Evolutionary conservation across 2,888 invertebrate species (phyloP).

Genomic region (Rhodophaea formosa): DNA sequence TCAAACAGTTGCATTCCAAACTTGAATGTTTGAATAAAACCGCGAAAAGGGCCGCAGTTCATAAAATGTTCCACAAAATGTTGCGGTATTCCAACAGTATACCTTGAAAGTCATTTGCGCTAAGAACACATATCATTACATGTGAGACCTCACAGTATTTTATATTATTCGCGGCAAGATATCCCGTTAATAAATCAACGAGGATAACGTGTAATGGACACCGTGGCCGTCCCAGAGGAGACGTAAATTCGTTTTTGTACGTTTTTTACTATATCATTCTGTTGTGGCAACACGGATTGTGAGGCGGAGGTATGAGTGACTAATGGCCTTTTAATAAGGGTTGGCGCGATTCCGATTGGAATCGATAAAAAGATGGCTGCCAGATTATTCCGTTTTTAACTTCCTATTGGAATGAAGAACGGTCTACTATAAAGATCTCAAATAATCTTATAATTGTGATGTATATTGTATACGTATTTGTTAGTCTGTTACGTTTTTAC

Average conservation of each 20-base stretch:
- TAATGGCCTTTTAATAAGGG: slow-evolving; percentile 49
- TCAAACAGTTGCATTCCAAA: not conserved
- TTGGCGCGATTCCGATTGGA: slow-evolving; percentile 1
- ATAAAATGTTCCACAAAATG: not conserved
- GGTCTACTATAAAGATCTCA: too few relatives aligned
- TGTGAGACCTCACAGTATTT: slow-evolving; percentile 55
- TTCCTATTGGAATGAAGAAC: not conserved
- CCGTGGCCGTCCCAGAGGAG: slow-evolving; percentile 62
- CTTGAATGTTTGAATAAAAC: not conserved
- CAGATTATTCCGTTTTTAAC: not conserved
- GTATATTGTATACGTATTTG: too few relatives aligned
- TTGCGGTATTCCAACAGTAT: not conserved
- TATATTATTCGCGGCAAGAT: slow-evolving; percentile 60
- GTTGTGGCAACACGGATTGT: slow-evolving; percentile 47
- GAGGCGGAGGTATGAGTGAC: slow-evolving; percentile 40
- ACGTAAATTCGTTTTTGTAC: slow-evolving; percentile 73
- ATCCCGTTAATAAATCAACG: slow-evolving; percentile 72
- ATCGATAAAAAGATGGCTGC: slow-evolving; percentile 6
- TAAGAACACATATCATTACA: slow-evolving; percentile 42
- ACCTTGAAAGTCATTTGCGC: slow-evolving; percentile 6
- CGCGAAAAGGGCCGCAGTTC: not conserved
- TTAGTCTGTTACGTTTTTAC: too few relatives aligned
- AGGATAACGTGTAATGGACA: slow-evolving; percentile 77
- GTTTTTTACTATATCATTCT: slow-evolving; percentile 71
- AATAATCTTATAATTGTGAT: too few relatives aligned